Evolutionary conservation across 1,140 invertebrate genomes (phyloP).

Genomic region (Lucilia sericata): DNA sequence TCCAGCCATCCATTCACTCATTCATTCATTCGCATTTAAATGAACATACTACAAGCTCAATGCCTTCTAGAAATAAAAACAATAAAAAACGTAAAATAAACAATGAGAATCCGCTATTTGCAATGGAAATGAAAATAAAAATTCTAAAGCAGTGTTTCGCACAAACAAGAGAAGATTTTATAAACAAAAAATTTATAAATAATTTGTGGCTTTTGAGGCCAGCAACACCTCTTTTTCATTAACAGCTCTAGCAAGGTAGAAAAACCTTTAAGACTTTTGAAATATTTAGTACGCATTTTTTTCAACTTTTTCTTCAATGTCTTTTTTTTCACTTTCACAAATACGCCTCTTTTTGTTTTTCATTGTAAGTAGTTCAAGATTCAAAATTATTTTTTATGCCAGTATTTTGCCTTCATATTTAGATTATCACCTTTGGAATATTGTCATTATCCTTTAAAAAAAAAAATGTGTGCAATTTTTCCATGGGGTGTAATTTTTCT

Average conservation of each 20-base stretch:
- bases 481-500: background rate
- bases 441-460: background rate
- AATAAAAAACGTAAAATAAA: background rate
- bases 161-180: background rate
- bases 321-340: background rate
- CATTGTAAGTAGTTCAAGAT: background rate
- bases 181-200: slow-evolving; percentile 5
- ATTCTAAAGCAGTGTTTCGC: background rate
- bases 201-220: background rate
- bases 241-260: background rate
- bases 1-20: background rate
- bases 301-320: background rate
- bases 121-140: slow-evolving; percentile 12
- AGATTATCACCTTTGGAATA: slow-evolving; percentile 11
- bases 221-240: background rate
- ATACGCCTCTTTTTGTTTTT: background rate
- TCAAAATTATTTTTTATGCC: background rate
- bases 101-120: background rate
- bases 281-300: background rate
- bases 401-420: background rate
- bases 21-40: background rate
- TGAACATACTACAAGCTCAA: background rate
- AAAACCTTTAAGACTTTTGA: background rate
- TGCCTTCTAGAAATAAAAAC: background rate
- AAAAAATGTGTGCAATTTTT: background rate